Conservation (phyloP, 2,888 invertebrate genomes). For the Bembecia ichneumoniformis region DNA sequence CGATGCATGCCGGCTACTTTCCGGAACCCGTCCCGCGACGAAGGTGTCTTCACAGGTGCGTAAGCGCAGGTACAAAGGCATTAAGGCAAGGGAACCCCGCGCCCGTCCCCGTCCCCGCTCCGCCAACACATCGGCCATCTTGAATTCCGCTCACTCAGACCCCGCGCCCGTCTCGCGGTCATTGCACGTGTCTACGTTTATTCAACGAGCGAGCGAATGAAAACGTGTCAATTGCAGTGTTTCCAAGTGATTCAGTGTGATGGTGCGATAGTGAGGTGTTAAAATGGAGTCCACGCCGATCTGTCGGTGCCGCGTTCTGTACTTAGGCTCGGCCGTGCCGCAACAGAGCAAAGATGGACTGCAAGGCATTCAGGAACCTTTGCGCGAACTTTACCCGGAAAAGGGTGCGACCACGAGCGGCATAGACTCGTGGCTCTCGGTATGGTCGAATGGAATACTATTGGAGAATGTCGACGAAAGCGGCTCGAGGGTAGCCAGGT, state of each 20-base stretch:
- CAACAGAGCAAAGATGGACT: conserved; percentile 98
- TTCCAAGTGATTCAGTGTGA: conserved; percentile 50
- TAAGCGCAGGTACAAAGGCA: conserved; percentile 52
- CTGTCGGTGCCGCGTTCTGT: conserved; percentile 96
- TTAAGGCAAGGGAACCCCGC: conserved; percentile 12
- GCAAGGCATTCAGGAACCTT: conserved; percentile 96
- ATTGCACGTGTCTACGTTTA: conserved; percentile 36
- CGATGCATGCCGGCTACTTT: conserved; percentile 46
- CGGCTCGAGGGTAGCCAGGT: conserved; percentile 92
- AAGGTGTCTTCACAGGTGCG: conserved; percentile 59
- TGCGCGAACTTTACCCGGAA: conserved; percentile 95
- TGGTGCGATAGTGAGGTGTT: conserved; percentile 64
- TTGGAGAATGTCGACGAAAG: conserved; percentile 97
- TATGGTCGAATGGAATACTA: conserved; percentile 96
- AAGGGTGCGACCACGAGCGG: conserved; percentile 92
- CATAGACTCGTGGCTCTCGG: conserved; percentile 96
- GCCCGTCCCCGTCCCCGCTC: conserved; percentile 13
- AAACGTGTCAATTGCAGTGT: conserved; percentile 34
- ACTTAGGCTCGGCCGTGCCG: conserved; percentile 96
- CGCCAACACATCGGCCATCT: conserved; percentile 46
- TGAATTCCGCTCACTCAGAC: conserved; percentile 69
- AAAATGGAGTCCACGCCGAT: conserved; percentile 89
- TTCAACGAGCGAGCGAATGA: conserved; percentile 8
- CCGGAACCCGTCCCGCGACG: conserved; percentile 19
- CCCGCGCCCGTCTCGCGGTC: conserved; percentile 60